Conservation (phyloP, 2,888 invertebrate species). For the Octodonta nipae region DNA sequence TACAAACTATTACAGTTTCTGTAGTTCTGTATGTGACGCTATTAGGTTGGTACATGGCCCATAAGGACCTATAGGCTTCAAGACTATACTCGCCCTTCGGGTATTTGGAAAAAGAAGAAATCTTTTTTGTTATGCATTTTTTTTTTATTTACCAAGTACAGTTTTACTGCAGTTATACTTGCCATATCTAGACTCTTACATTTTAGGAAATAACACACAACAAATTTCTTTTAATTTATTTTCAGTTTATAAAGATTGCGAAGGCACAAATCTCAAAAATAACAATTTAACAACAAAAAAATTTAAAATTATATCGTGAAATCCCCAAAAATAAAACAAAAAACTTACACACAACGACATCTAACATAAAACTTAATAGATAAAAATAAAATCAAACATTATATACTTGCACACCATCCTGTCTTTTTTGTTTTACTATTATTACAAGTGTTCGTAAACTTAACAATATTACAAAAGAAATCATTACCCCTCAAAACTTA, state of each 20-base stretch:
- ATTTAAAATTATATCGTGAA: slow-evolving; percentile 15
- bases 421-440: slow-evolving; percentile 9
- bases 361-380: slow-evolving; percentile 9
- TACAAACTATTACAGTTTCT: no score
- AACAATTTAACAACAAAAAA: slow-evolving; percentile 27
- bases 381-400: slow-evolving; percentile 6
- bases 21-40: no score
- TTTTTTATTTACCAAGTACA: no score
- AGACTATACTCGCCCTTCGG: no score
- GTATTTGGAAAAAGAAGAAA: no score
- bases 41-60: no score
- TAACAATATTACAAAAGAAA: neutral
- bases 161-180: no score
- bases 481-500: slow-evolving; percentile 1
- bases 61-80: no score
- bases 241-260: slow-evolving; percentile 31
- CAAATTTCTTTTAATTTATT: slow-evolving; percentile 26
- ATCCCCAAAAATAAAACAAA: slow-evolving; percentile 13
- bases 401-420: slow-evolving; percentile 7
- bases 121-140: no score
- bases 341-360: slow-evolving; percentile 11
- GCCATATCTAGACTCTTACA: no score
- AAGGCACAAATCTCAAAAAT: slow-evolving; percentile 34
- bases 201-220: no score
- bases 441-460: slow-evolving; percentile 5